Conservation (phyloP, 2,888 invertebrate species). For the Gryllus longicercus region DNA sequence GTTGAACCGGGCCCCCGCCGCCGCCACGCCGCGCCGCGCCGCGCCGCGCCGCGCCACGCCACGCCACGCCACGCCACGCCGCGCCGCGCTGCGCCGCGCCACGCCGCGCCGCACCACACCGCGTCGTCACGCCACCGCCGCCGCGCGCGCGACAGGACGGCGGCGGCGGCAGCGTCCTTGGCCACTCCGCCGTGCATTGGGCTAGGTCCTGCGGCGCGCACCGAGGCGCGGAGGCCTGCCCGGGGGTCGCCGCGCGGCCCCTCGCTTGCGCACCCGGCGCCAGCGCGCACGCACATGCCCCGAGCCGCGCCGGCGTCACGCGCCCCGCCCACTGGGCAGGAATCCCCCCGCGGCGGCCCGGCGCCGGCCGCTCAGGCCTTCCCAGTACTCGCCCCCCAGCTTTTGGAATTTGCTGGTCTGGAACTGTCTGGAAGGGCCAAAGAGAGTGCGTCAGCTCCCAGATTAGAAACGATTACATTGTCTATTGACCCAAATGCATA, state of each 20-base stretch:
- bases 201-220: neutral
- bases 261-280: neutral
- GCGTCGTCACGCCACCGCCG: neutral
- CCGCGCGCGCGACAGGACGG: neutral
- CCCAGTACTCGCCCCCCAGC: too few species aligned
- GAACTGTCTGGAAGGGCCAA: too few species aligned
- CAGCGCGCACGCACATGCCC: neutral
- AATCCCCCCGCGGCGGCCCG: too few species aligned
- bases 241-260: slow-evolving; percentile 17
- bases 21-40: neutral
- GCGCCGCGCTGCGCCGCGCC: neutral
- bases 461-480: too few species aligned
- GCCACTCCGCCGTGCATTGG: neutral
- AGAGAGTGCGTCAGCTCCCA: too few species aligned
- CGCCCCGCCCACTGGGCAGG: too few species aligned
- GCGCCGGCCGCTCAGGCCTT: too few species aligned
- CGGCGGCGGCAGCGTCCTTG: neutral
- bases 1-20: neutral
- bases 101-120: neutral
- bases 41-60: neutral
- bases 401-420: too few species aligned
- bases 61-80: neutral
- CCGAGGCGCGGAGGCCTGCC: neutral
- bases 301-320: too few species aligned
- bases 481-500: too few species aligned